These are phyloP conservation scores for Bombus consobrinus DNA, from an alignment of 1,140 invertebrate species.

Conservation along the genomic window DNA sequence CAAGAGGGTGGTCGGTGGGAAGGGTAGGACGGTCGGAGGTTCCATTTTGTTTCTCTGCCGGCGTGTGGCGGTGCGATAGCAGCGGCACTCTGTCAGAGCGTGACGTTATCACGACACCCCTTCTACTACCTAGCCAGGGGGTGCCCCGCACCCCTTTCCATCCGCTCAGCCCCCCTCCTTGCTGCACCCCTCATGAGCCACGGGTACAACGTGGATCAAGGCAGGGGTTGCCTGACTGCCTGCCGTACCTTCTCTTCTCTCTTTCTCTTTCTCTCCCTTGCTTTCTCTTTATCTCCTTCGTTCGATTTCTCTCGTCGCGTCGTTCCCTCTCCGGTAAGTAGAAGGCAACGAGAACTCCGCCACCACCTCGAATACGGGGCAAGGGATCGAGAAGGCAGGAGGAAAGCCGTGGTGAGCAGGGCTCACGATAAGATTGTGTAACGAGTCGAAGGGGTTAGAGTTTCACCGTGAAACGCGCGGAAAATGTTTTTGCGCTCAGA, in stretches of 20 bases:
- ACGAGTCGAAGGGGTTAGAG: conserved; percentile 78
- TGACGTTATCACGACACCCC: conserved; percentile 84
- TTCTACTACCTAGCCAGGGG: conserved; percentile 77
- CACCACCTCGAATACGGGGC: not conserved
- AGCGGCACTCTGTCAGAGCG: conserved; percentile 84
- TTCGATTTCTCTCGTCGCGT: conserved; percentile 53
- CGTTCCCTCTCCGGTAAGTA: conserved; percentile 42
- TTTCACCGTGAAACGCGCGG: conserved; percentile 74
- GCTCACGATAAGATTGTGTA: conserved; percentile 79
- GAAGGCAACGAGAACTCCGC: conserved; percentile 20
- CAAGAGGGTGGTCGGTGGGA: conserved; percentile 47
- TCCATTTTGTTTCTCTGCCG: conserved; percentile 84
- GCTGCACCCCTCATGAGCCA: conserved; percentile 66
- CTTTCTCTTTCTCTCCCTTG: conserved; percentile 53
- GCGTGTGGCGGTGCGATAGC: conserved; percentile 84
- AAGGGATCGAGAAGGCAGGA: conserved; percentile 38
- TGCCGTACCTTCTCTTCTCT: conserved; percentile 61
- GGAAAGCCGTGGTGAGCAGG: conserved; percentile 68
- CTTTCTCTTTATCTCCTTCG: conserved; percentile 50
- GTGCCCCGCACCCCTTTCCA: conserved; percentile 60
- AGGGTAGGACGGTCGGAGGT: conserved; percentile 77
- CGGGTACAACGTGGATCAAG: conserved; percentile 78
- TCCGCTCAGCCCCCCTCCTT: conserved; percentile 41
- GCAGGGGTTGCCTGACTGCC: conserved; percentile 72
- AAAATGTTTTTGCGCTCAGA: conserved; percentile 70